phyloP scores from a whole-genome alignment of 2,888 invertebrate genomes.

The Tribolium freemani region DNA sequence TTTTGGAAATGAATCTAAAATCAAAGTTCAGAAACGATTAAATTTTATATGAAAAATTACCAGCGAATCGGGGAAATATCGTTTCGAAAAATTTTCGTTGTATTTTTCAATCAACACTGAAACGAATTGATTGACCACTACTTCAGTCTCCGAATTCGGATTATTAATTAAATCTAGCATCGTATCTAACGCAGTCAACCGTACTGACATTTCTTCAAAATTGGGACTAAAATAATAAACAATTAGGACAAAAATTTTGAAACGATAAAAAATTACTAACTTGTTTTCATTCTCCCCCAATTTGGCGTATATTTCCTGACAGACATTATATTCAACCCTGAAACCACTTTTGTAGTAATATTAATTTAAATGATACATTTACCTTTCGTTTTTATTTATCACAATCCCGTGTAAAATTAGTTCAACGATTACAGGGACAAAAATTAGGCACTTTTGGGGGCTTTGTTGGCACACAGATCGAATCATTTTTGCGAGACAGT shows the following conservation, averaged over 20 bases:
- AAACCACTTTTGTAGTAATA: too few relatives aligned
- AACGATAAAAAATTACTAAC: constrained; percentile 41
- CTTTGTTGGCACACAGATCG: background rate
- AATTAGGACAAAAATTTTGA: constrained; percentile 24
- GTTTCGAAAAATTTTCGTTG: constrained; percentile 58
- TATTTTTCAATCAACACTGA: constrained; percentile 55
- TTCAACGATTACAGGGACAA: constrained; percentile 67
- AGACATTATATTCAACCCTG: constrained; percentile 59
- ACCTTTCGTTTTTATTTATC: constrained; percentile 69
- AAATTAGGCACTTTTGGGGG: background rate
- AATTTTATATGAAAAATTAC: constrained; percentile 46
- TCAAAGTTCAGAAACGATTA: background rate
- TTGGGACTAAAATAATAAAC: constrained; percentile 48
- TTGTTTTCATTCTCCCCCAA: constrained; percentile 26
- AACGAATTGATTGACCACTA: constrained; percentile 50
- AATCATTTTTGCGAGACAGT: constrained; percentile 13
- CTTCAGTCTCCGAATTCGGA: constrained; percentile 36
- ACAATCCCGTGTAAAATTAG: constrained; percentile 70
- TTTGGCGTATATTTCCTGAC: constrained; percentile 51
- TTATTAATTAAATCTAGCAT: constrained; percentile 16
- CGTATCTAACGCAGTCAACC: constrained; percentile 39
- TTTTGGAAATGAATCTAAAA: constrained; percentile 70
- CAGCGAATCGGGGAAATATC: constrained; percentile 73
- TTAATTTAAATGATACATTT: too few relatives aligned
- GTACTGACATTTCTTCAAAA: constrained; percentile 38